A percentile compares a stretch with the other conserved stretches of the same genome.
Conservation (phyloP, 2,888 invertebrate species). For the Gordius sp. region DNA sequence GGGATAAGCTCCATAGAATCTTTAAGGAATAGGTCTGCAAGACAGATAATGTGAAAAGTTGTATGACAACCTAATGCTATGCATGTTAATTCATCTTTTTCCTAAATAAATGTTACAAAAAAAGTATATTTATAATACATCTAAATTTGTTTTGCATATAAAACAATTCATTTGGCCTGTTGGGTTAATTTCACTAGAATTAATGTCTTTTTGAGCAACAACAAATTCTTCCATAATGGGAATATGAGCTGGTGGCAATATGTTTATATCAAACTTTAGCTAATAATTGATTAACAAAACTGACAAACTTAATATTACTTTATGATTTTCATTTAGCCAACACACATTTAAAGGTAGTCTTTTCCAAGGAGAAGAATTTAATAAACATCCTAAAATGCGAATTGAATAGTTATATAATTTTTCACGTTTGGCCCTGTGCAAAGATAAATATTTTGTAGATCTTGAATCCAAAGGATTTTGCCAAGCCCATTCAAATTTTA, state of each 20-base stretch:
- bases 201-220: constrained; percentile 36
- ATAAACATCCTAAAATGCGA: constrained; percentile 51
- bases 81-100: neutral
- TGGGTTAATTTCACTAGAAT: neutral
- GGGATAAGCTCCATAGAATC: constrained; percentile 45
- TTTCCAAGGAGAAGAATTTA: constrained; percentile 57
- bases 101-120: neutral
- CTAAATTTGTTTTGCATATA: constrained; percentile 10
- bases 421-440: constrained; percentile 43
- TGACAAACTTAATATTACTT: too few species aligned
- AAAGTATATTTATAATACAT: constrained; percentile 20
- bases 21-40: constrained; percentile 40
- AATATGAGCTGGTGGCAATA: constrained; percentile 51
- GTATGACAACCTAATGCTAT: constrained; percentile 35
- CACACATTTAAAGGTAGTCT: constrained; percentile 53
- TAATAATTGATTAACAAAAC: too few species aligned
- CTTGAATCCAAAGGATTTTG: constrained; percentile 63
- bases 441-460: constrained; percentile 40
- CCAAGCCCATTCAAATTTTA: constrained; percentile 98
- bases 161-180: neutral
- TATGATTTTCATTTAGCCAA: constrained; percentile 54
- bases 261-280: constrained; percentile 19
- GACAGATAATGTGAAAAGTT: constrained; percentile 44
- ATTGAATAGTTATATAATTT: constrained; percentile 46
- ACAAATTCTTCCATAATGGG: constrained; percentile 47